phyloP scores from a whole-genome alignment of 2,888 invertebrate genomes.

The Campopleginae sp. region DNA sequence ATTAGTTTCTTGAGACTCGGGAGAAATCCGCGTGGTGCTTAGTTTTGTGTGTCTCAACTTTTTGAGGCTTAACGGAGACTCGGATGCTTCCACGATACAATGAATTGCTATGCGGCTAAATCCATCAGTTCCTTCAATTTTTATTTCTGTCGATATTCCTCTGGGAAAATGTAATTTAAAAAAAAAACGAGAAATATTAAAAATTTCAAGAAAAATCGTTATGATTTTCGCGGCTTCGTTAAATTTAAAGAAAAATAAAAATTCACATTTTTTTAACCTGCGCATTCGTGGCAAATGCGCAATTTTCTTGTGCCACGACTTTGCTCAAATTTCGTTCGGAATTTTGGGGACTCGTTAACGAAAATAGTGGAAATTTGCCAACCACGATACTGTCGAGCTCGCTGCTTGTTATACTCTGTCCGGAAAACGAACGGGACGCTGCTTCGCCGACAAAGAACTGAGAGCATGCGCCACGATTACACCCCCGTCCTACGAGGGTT shows the following conservation, averaged over 20 bases:
- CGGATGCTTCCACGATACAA: background rate
- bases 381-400: conserved; percentile 54
- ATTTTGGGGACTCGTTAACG: background rate
- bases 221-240: background rate
- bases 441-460: conserved; percentile 68
- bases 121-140: background rate
- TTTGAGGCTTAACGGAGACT: background rate
- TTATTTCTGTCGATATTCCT: background rate
- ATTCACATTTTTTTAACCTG: background rate
- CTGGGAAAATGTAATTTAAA: background rate
- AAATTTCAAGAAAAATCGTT: background rate
- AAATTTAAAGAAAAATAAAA: background rate
- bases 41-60: background rate
- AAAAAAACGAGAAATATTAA: background rate
- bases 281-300: background rate
- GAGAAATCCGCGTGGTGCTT: conserved; percentile 32
- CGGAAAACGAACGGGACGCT: conserved; percentile 65
- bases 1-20: background rate
- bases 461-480: conserved; percentile 76
- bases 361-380: conserved; percentile 20
- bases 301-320: background rate
- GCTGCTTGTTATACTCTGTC: conserved; percentile 53
- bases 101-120: background rate
- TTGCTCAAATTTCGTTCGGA: background rate
- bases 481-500: conserved; percentile 41